Base-by-base conservation (phyloP, 2,113 vertebrate species). In the Xyliphius kryptos region DNA sequence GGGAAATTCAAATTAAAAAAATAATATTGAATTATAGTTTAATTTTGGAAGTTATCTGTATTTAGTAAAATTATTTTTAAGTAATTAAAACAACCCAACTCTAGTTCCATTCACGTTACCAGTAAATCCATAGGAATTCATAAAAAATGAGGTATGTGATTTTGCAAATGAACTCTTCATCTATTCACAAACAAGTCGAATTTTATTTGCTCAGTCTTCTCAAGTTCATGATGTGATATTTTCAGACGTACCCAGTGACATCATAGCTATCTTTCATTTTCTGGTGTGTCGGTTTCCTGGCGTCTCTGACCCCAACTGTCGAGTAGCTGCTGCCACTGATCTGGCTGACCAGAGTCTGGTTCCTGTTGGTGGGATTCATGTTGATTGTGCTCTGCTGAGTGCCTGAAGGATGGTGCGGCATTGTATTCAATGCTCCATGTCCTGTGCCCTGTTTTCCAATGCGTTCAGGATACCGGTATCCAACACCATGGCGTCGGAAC, bases 191-290 rank as follows among this genome's bases (percentile, higher is more conserved):
- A n/a, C n/a, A n/a, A n/a, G n/a, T n/a, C n/a, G n/a, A n/a, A n/a
- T 46, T 32, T 16, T 51, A 32, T n/a, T 46, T 22, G 17, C 54
- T 41, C 7, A 32, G 21, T 6, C 12, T 48, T 60, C 55, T 54
- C 13, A 40, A 36, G 36, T 16, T 15, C 47, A 14, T 11, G 9
- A 7, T 9, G n/a, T n/a, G 44, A 21, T 55, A 51, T 37, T 53
- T 6, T 87, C 72, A 89, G 17, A 89, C 87, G 0, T 89, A 89
- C 53, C 85, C 85, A 3, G 83, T 88, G 70, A 85, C 79, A 54
- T 86, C 84, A 70, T 87, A 89, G 65, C 83, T 80, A 50, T 81
- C 72, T 1, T 78, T 79, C 0, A 58, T 20, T 21, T 65, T 69
- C 26, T 56, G 11, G 68, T 16, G 61, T n/a, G 75, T 60, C 12